Evolutionary conservation across 92 coral and sea anemone species (phyloP), one percentile per base, ranked within the genome.

Genomic region (Porites cylindrica): DNA sequence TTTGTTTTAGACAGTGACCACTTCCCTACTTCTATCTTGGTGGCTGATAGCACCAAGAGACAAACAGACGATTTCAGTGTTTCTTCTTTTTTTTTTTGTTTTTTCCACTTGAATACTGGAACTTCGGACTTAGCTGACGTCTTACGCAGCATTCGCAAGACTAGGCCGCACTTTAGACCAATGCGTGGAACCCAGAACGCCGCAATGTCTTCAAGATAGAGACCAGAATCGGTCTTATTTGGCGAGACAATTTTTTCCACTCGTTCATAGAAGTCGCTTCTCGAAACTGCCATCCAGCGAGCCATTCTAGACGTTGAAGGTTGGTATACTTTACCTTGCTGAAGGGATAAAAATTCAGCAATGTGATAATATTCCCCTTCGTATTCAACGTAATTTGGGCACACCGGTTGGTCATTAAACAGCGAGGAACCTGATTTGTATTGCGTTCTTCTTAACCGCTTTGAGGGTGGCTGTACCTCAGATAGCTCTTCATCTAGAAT

Each of bases 301-400:
- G 29, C 23, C 70, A 17, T 6, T 3, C 23, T 24, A 66, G 70
- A 66, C 11, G 70, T 19, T n/a, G 70, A 66, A 0, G 70, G 70
- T 0, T 24, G 7, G 70, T 66, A 66, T n/a, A 66, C 70, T 32
- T 66, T 66, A 12, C 26, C 70, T 66, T 66, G 70, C 7, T 66
- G 70, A 66, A 66, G 29, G 29, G 29, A 26, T 26, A 26, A 26
- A 26, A 26, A 26, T 26, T 26, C 29, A 26, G 29, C 29, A 18
- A 67, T 85, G 43, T 85, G 89, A n/a, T 76, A 77, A 56, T 65
- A 84, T 38, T 84, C 73, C 12, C 88, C 88, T 58, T 84, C 74
- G 20, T 75, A 84, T 19, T 18, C 61, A 0, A 75, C 82, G 69
- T 84, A 84, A 58, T 60, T 83, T 29, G 81, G 72, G 11, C 17